Evolutionary conservation across 37 sponge, comb jelly and placozoan species (phyloP).

Genomic region (Bolinopsis microptera): DNA sequence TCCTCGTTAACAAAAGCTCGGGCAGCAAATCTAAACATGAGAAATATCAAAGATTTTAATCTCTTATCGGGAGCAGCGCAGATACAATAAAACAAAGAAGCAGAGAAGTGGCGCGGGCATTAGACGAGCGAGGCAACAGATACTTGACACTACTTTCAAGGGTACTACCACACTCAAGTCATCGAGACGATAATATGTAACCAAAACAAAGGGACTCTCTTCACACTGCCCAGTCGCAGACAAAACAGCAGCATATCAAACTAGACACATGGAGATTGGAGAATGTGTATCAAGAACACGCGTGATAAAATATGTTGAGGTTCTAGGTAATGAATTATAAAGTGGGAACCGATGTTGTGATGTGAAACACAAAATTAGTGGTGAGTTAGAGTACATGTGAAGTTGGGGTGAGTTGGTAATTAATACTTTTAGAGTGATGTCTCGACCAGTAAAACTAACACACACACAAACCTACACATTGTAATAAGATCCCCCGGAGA

Average conservation of each 20-base stretch:
- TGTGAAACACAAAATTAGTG: neutral
- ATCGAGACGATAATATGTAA: neutral
- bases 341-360: neutral
- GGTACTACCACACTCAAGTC: neutral
- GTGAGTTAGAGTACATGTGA: neutral
- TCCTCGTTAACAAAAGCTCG: neutral
- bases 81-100: neutral
- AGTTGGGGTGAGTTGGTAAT: neutral
- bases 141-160: neutral
- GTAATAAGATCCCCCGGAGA: neutral
- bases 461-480: neutral
- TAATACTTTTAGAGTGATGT: neutral
- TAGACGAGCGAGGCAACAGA: too few relatives aligned
- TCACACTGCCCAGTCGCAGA: neutral
- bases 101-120: too few relatives aligned
- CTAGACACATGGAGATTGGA: neutral
- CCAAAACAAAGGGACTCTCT: neutral
- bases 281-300: neutral
- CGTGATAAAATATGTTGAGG: too few relatives aligned
- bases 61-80: neutral
- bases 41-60: neutral
- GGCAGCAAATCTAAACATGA: neutral
- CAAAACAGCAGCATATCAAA: neutral
- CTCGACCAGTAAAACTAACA: neutral
- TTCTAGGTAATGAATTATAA: neutral